Evolutionary conservation across 2,797 vertebrate genomes (phyloP), one percentile per base, ranked within the genome.

Genomic region (Acropternis orthonyx): DNA sequence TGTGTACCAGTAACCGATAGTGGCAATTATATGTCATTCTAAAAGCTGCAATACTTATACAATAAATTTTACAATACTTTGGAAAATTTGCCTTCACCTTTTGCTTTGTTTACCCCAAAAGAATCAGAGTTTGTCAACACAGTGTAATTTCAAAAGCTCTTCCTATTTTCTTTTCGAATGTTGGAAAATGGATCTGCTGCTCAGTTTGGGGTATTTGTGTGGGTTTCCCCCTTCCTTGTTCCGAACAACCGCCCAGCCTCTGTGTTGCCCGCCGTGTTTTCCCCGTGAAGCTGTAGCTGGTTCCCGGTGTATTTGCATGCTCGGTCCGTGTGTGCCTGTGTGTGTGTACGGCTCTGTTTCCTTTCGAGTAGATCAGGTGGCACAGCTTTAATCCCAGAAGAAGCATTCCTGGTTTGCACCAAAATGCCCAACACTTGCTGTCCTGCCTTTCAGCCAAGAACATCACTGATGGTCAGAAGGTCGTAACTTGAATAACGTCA

Each of bases 51-150:
- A 98, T 98, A 98, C 98, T 98, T 98, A 97, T 89, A 98, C 98
- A 98, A 98, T 98, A 98, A 98, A 98, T 98, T 98, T 98, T 98
- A 97, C 97, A 98, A 94, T 97, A 98, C 97, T 98, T 98, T 98
- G 97, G 97, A 97, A 96, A 59, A 58, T 94, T 24, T 95, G 92
- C 95, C 90, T 96, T 95, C 92, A 95, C 91, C 92, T 94, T 96
- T 88, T 91, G 67, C 77, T 95, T 92, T 93, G 76, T 95, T 95
- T 89, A 91, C 90, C 81, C 39, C 12, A 18, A 16, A 48, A 54
- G 89, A 92, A 46, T 30, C 72, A 54, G 66, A 46, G 39, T 85
- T 92, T 89, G 58, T 81, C 85, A 92, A 72, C 81, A 84, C 65
- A 30, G 36, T 93, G 87, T 91, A 84, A 90, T 91, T 90, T 84